Base-by-base conservation (phyloP, 2,888 invertebrate genomes). In the Drosophila lacicola region DNA sequence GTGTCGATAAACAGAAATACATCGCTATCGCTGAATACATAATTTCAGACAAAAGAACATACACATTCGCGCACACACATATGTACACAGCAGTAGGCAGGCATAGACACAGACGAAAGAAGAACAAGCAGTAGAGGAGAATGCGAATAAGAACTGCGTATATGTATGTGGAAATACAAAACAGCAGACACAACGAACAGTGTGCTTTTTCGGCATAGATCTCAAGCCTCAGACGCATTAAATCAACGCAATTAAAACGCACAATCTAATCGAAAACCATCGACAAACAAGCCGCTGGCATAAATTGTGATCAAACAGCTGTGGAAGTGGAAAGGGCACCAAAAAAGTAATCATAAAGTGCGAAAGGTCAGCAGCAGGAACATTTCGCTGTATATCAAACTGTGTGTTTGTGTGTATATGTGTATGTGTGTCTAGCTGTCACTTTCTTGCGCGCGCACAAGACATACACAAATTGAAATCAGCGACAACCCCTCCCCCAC, bases 331-430 rank as follows among this genome's bases (percentile, higher is more conserved):
- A 73, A 74, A 79, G 72, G 75, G 71, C 69, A 75, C 63, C 56
- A 76, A 74, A 79, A 89, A 89, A 85, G 77, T 80, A 80, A 89
- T 77, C 78, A 80, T 74, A 84, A 90, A 91, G 88, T 91, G 84
- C 73, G 84, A 91, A 91, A 91, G 91, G 91, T 90, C 90, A 90
- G 91, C 91, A 64, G 71, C 53, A 77, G 70, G 82, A 78, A 85
- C 75, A 66, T 72, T 77, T 70, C 51, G 56, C 64, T 73, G 78
- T 75, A 64, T 79, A 69, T 64, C 47, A 70, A 69, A 47, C 66
- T 66, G 60, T 58, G 58, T 29, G 53, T 50, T 60, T 61, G 55
- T 53, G 34, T 69, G 61, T 64, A 42, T 60, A 57, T 62, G 47
- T 77, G 63, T 67, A 46, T 68, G 47, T 66, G 74, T 70, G 78